Percentiles rank a stretch among this genome's conserved stretches.
Conservation (phyloP, 2,888 invertebrate species). For the Fabriciana adippe region DNA sequence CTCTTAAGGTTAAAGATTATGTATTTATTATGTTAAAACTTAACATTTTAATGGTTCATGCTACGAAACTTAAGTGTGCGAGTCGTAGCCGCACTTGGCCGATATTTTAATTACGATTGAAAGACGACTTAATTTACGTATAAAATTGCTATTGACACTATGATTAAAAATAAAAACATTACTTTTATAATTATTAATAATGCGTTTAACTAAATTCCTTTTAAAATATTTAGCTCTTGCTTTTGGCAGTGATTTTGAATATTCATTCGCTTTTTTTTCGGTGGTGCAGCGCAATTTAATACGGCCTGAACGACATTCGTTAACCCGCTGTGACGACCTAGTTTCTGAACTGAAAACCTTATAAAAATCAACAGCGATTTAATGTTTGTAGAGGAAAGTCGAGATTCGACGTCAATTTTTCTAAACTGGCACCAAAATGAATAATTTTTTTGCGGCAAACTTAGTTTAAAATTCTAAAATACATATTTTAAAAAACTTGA, state of each 20-base stretch:
- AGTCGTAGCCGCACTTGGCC: too few species aligned
- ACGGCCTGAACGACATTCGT: conserved; percentile 34
- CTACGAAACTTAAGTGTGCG: too few species aligned
- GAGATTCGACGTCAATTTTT: conserved; percentile 9
- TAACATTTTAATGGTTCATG: too few species aligned
- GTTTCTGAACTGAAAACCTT: conserved; percentile 28
- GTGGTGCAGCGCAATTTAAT: conserved; percentile 28
- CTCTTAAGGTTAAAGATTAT: too few species aligned
- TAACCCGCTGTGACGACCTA: conserved; percentile 32
- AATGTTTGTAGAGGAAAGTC: conserved; percentile 17
- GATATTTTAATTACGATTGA: too few species aligned
- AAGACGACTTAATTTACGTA: too few species aligned
- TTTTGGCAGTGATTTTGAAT: conserved; percentile 20
- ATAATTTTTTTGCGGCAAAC: neutral
- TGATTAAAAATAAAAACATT: neutral
- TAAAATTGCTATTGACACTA: too few species aligned
- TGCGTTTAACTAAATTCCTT: neutral
- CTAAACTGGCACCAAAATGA: neutral
- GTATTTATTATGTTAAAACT: too few species aligned
- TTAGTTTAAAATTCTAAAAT: neutral
- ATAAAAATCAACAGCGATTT: conserved; percentile 25
- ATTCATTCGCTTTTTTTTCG: conserved; percentile 21
- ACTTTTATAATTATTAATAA: neutral
- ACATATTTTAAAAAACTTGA: neutral
- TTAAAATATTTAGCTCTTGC: conserved; percentile 1